Base-by-base conservation (phyloP, 2,113 vertebrate genomes). In the Lamprotornis superbus region DNA sequence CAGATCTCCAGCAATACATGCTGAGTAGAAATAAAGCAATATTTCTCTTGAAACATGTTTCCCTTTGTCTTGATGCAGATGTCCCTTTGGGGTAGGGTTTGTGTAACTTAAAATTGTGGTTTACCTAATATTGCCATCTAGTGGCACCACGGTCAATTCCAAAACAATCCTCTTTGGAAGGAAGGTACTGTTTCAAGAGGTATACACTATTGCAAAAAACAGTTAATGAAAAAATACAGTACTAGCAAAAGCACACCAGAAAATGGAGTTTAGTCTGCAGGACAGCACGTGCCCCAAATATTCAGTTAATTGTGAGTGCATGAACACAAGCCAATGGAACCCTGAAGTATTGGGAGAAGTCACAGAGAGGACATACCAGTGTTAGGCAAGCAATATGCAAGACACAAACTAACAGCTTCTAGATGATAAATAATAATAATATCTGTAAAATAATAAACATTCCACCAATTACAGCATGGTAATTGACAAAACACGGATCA, bases 101-200 rank as follows among this genome's bases (percentile, higher is more conserved):
- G 52, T 35, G 7, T 13, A 25, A n/a, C 31, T 0, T 24, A 46
- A 49, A 59, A 42, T 6, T 31, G 76, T 90, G 25, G 19, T 96
- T 94, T 91, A 83, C 88, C 33, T 83, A 24, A 95, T 71, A 91
- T 81, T 96, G 96, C 96, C 97, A 97, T 93, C 96, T 97, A 94
- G 95, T 83, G 96, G 96, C 52, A 14, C 1, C 86, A 40, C 6
- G 7, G 31, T 27, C 7, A 27, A 33, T 40, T 69, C 42, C n/a
- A 47, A 86, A 88, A 28, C 10, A 57, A 60, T 42, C 27, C 17
- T 50, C 19, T 56, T n/a, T 16, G 59, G 37, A 71, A 63, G 22
- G n/a, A 57, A 67, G 11, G 25, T 22, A 21, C 12, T 18, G 2
- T 31, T 44, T 5, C 5, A 21, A 24, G 44, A 24, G 50, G 69